Evolutionary conservation across 2,113 vertebrate genomes (phyloP).

Genomic region (Ardeotis arabs): DNA sequence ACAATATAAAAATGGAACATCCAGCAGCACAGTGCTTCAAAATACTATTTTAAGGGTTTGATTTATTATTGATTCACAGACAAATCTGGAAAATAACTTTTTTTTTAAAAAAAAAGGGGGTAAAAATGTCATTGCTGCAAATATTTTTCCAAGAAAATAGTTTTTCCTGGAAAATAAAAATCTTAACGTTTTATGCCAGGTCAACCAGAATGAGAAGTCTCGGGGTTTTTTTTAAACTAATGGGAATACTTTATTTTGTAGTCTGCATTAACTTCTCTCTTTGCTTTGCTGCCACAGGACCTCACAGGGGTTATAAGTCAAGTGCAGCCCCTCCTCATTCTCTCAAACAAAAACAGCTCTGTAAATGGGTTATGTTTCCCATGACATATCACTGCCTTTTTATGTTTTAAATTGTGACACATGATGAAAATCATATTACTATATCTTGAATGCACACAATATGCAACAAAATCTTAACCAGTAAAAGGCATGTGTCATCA

Average conservation of each 20-base stretch:
- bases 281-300: background rate
- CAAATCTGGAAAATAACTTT: fast-evolving
- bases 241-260: background rate
- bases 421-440: background rate
- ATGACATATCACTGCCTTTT: background rate
- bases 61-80: background rate
- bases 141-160: background rate
- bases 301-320: background rate
- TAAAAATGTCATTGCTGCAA: background rate
- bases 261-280: background rate
- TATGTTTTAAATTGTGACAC: background rate
- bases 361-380: background rate
- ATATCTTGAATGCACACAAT: background rate
- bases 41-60: background rate
- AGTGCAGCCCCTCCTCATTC: background rate
- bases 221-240: background rate
- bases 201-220: background rate
- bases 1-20: background rate
- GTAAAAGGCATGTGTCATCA: background rate
- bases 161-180: background rate
- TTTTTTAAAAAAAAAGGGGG: background rate
- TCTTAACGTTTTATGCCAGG: background rate
- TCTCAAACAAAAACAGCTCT: background rate
- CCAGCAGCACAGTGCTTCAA: background rate
- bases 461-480: background rate